Conservation (phyloP, 2,797 vertebrate species). For the Melanotaenia pygmaea region DNA sequence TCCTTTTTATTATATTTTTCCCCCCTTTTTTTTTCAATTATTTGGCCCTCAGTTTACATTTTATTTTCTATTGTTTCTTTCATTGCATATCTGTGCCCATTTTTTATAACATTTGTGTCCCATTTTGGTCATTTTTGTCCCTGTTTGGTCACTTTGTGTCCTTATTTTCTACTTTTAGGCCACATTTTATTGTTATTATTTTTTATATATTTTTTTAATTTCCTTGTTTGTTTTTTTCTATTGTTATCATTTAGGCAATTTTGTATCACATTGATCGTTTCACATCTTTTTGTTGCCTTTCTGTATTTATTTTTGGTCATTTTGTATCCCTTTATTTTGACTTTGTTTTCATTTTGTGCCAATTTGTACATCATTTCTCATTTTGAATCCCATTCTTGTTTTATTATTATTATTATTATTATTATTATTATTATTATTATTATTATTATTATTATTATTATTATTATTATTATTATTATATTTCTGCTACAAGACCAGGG, state of each 20-base stretch:
- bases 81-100: background rate
- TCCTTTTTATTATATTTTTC: background rate
- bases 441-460: no score
- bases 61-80: background rate
- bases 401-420: background rate
- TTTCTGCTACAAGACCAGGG: background rate
- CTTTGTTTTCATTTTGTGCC: background rate
- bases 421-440: no score
- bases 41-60: background rate
- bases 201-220: background rate
- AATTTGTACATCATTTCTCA: background rate
- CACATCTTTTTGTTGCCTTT: background rate
- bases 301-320: background rate
- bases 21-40: no score
- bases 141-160: background rate
- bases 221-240: background rate
- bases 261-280: background rate
- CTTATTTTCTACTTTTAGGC: background rate
- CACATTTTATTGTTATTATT: background rate
- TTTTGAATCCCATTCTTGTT: background rate
- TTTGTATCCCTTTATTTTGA: background rate
- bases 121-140: background rate
- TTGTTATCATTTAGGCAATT: background rate
- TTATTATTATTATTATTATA: background rate
- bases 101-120: background rate